Percentiles rank a stretch among this genome's conserved stretches.
Evolutionary conservation across 2,888 invertebrate species (phyloP).

Genomic region (Dryocosmus kuriphilus): DNA sequence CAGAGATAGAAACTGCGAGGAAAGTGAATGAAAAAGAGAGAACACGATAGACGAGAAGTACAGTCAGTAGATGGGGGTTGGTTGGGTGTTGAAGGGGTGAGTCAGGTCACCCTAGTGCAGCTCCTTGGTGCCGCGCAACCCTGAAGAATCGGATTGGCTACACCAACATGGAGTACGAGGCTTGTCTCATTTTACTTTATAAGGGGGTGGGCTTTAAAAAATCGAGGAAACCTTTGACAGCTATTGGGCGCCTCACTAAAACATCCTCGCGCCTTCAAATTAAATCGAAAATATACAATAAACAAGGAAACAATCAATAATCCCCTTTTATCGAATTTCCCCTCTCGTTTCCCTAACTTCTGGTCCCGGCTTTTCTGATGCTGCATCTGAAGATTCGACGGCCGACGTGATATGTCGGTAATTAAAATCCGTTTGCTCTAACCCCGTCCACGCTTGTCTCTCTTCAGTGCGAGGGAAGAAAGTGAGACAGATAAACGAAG

Average conservation of each 20-base stretch:
- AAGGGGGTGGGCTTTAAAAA: conserved; percentile 75
- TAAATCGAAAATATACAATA: conserved; percentile 78
- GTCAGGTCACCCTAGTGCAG: conserved; percentile 35
- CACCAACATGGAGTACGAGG: conserved; percentile 54
- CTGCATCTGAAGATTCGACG: conserved; percentile 47
- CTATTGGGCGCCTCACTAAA: conserved; percentile 70
- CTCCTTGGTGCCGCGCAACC: conserved; percentile 42
- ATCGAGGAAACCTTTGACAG: conserved; percentile 76
- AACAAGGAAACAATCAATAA: conserved; percentile 77
- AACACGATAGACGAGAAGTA: conserved; percentile 18
- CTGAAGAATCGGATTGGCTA: conserved; percentile 55
- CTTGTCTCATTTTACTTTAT: conserved; percentile 76
- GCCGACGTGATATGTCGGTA: conserved; percentile 68
- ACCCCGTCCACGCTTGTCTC: conserved; percentile 33
- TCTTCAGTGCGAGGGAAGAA: conserved; percentile 37
- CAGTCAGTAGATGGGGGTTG: conserved; percentile 1
- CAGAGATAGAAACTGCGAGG: conserved; percentile 60
- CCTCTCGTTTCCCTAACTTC: conserved; percentile 40
- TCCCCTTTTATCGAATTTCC: conserved; percentile 48
- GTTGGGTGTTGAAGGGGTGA: conserved; percentile 16
- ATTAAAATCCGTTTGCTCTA: conserved; percentile 66
- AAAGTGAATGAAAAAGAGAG: conserved; percentile 47
- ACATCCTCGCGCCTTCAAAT: conserved; percentile 65
- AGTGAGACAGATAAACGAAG: conserved; percentile 34
- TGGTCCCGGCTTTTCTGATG: conserved; percentile 42